Evolutionary conservation across 2,113 vertebrate genomes (phyloP), one percentile per base, ranked within the genome.

Genomic region (Gorsachius goisagi): DNA sequence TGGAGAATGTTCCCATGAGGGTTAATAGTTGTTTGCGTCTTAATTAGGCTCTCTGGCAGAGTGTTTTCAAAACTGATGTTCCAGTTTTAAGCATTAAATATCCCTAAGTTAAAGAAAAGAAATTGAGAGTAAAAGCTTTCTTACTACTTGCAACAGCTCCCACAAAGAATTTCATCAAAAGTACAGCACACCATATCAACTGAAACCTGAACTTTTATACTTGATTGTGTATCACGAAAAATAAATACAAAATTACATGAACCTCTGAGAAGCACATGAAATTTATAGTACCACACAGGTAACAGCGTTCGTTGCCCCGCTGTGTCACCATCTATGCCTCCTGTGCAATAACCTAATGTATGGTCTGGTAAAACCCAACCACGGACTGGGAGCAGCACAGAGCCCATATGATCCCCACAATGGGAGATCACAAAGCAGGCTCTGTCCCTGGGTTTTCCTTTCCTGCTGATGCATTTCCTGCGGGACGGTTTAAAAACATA

Each of bases 391-490:
- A 89, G 33, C 15, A 18, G 18, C 18, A 5, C 27, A 30, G n/a
- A 69, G 10, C 41, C 20, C 35, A 1, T 33, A 5, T 20, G 30
- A 27, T 50, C 15, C 21, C 12, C 3, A 2, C 0, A 0, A 52
- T 5, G 2, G 21, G 23, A 80, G 39, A n/a, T 74, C 10, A 15
- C 27, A 52, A 62, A 74, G 5, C n/a, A 47, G 20, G 5, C n/a
- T 67, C 1, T 2, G 1, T 66, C 45, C 26, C 41, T 50, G 12
- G 13, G 5, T 66, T 89, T 88, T 85, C 28, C 50, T 88, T 85
- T 88, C 15, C 47, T 77, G 49, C 27, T 82, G 44, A 8, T 2
- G 2, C 22, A 4, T 47, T 60, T 52, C 35, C 41, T 64, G 26
- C 2, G 10, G 30, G 22, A 6, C 52, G 71, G 28, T 74, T 72